phyloP scores from a whole-genome alignment of 1,140 invertebrate genomes.

The Pemphigus obesinymphae region DNA sequence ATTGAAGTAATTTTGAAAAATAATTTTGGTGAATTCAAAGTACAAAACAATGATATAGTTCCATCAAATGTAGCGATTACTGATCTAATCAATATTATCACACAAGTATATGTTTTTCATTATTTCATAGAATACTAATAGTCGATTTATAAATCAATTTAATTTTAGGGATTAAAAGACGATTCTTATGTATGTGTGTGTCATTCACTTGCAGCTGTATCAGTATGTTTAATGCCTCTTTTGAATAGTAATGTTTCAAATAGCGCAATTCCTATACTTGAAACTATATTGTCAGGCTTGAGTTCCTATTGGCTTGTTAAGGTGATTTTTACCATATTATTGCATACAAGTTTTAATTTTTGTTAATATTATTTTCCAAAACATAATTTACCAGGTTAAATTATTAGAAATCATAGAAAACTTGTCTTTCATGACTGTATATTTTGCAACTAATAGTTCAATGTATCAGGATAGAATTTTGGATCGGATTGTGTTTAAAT shows the following conservation, averaged over 20 bases:
- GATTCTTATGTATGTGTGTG: conserved; percentile 35
- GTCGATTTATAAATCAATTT: conserved; percentile 30
- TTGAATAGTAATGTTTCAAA: conserved; percentile 46
- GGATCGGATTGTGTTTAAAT: conserved; percentile 30
- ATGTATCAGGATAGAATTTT: conserved; percentile 28
- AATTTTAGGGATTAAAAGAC: conserved; percentile 34
- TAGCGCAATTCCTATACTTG: conserved; percentile 17
- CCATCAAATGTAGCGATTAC: conserved; percentile 11
- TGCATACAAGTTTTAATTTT: neutral
- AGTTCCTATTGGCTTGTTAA: conserved; percentile 38
- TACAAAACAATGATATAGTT: neutral
- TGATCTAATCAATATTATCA: conserved; percentile 35
- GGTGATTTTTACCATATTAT: conserved; percentile 46
- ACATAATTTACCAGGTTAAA: conserved; percentile 46
- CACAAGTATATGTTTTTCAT: conserved; percentile 24
- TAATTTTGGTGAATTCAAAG: conserved; percentile 47
- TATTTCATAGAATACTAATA: neutral
- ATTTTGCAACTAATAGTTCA: conserved; percentile 30
- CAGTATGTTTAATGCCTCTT: conserved; percentile 31
- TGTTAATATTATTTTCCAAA: no score
- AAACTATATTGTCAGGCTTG: conserved; percentile 1
- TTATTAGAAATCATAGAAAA: conserved; percentile 33
- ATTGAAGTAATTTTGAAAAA: conserved; percentile 56
- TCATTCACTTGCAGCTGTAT: conserved; percentile 32
- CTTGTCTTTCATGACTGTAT: conserved; percentile 28